A percentile compares a stretch with the other conserved stretches of the same genome.
Evolutionary conservation across 2,888 invertebrate genomes (phyloP).

Genomic region (Spilarctia lutea): DNA sequence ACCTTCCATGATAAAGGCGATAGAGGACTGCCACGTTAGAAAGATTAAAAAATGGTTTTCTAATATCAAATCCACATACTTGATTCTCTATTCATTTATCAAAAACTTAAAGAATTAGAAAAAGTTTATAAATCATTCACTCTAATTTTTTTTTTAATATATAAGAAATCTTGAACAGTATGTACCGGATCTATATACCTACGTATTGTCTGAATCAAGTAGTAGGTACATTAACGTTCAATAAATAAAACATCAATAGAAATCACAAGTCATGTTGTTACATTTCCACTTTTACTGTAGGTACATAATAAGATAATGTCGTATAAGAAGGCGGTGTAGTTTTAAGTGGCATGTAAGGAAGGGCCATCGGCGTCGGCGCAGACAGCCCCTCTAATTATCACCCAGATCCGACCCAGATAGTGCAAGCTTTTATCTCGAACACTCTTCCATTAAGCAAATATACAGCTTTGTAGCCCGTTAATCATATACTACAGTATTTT

Average conservation of each 20-base stretch:
- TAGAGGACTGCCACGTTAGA: too few relatives aligned
- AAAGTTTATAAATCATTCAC: neutral
- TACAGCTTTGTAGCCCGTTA: slow-evolving; percentile 80
- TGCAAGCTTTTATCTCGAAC: slow-evolving; percentile 83
- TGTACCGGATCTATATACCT: too few relatives aligned
- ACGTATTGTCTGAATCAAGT: neutral
- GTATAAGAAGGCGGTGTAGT: slow-evolving; percentile 72
- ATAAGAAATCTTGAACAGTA: too few relatives aligned
- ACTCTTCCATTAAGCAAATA: slow-evolving; percentile 86
- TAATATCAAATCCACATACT: neutral
- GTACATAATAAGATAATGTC: slow-evolving; percentile 67
- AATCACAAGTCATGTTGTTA: slow-evolving; percentile 36
- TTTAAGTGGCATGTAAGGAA: slow-evolving; percentile 83
- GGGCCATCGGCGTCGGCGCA: slow-evolving; percentile 56
- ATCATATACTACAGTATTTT: slow-evolving; percentile 82
- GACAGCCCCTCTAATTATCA: slow-evolving; percentile 79
- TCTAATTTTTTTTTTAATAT: neutral
- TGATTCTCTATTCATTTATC: too few relatives aligned
- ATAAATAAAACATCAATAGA: slow-evolving; percentile 21
- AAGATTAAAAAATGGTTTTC: too few relatives aligned
- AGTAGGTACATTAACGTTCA: neutral
- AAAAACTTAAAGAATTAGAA: neutral
- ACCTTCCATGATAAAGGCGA: too few relatives aligned
- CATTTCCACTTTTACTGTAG: slow-evolving; percentile 47
- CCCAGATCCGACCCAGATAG: slow-evolving; percentile 78